These are phyloP conservation scores for Kryphioiulus occultus DNA, from an alignment of 2,888 invertebrate genomes.

Conservation along the genomic window DNA sequence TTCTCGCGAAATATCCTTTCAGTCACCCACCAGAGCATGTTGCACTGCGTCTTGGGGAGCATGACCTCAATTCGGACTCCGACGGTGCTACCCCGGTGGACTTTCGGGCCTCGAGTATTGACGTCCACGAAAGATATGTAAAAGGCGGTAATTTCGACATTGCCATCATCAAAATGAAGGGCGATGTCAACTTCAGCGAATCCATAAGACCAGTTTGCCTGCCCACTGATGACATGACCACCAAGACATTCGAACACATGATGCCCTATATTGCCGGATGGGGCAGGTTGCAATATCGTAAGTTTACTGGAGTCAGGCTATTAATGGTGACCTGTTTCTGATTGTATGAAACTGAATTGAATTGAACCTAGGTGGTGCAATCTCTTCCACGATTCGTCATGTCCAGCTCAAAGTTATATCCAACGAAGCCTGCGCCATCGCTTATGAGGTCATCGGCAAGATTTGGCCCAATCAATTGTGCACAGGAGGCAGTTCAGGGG, in stretches of 20 bases:
- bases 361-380: too few species aligned
- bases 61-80: constrained; percentile 53
- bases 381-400: too few species aligned
- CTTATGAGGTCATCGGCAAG: too few species aligned
- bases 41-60: constrained; percentile 39
- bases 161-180: constrained; percentile 74
- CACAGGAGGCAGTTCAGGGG: constrained; percentile 71
- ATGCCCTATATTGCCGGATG: constrained; percentile 82
- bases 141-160: constrained; percentile 76
- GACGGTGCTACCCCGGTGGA: constrained; percentile 54
- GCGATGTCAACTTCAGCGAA: constrained; percentile 65
- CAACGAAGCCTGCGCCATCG: too few species aligned
- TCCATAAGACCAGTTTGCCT: constrained; percentile 78
- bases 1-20: too few species aligned
- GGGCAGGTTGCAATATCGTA: constrained; percentile 77
- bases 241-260: constrained; percentile 68
- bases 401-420: too few species aligned
- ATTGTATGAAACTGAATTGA: too few species aligned
- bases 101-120: constrained; percentile 62
- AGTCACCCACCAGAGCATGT: too few species aligned
- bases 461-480: constrained; percentile 65
- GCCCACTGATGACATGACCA: constrained; percentile 69
- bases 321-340: too few species aligned
- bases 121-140: constrained; percentile 75
- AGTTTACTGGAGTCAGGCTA: constrained; percentile 61